Evolutionary conservation across 1,140 invertebrate species (phyloP).

Genomic region (Oppia nitens): DNA sequence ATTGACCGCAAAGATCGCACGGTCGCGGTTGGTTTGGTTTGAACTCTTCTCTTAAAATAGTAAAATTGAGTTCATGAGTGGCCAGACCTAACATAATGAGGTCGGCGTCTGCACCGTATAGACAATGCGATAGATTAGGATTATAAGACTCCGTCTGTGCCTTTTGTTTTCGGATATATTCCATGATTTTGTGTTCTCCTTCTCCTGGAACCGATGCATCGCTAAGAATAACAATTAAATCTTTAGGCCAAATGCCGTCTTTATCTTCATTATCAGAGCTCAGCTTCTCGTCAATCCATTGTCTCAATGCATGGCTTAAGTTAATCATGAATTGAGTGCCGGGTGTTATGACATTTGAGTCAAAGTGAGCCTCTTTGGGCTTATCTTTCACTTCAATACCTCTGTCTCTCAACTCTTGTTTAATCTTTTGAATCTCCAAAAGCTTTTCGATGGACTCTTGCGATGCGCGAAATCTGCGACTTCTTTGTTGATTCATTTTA

Average conservation of each 20-base stretch:
- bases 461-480: conserved; percentile 82
- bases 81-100: conserved; percentile 60
- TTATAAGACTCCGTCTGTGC: conserved; percentile 79
- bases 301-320: conserved; percentile 74
- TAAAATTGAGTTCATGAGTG: conserved; percentile 97
- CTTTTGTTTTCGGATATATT: conserved; percentile 89
- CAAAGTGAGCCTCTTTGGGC: conserved; percentile 68
- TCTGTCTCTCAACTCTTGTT: conserved; percentile 42
- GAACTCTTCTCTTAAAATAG: conserved; percentile 94
- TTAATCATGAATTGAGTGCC: conserved; percentile 67
- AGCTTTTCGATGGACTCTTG: conserved; percentile 87
- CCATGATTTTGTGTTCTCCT: conserved; percentile 98
- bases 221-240: conserved; percentile 54
- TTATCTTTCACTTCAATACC: conserved; percentile 70
- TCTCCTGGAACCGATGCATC: conserved; percentile 97
- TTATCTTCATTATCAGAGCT: conserved; percentile 3
- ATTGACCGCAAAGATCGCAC: conserved; percentile 89
- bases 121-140: conserved; percentile 89
- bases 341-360: conserved; percentile 92
- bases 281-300: conserved; percentile 56
- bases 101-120: conserved; percentile 78
- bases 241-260: conserved; percentile 13
- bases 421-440: conserved; percentile 59
- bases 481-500: conserved; percentile 99
- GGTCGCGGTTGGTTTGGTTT: conserved; percentile 89